Evolutionary conservation across 2,888 invertebrate species (phyloP).

Genomic region (Drosophila ochracea): DNA sequence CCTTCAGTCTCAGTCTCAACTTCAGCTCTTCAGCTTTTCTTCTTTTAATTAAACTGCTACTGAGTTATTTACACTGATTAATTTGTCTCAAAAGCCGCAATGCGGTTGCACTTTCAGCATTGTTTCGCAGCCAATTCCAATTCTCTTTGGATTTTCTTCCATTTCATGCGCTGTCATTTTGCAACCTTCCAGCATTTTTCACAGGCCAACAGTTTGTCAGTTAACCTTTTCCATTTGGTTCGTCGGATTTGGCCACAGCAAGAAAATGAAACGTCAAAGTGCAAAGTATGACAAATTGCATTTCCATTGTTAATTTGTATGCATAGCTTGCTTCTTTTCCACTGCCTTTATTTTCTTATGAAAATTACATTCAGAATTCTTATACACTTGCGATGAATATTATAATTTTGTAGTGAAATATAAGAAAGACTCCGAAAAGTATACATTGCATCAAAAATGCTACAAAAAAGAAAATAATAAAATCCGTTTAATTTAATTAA

Average conservation of each 20-base stretch:
- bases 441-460: neutral
- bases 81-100: conserved; percentile 34
- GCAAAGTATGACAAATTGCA: conserved; percentile 70
- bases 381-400: conserved; percentile 1
- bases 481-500: neutral
- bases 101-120: conserved; percentile 38
- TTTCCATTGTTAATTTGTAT: conserved; percentile 67
- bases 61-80: conserved; percentile 33
- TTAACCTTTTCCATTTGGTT: conserved; percentile 26
- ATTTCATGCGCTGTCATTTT: conserved; percentile 59
- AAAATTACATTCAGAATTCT: conserved; percentile 49
- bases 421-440: neutral
- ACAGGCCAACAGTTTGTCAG: conserved; percentile 33
- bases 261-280: conserved; percentile 72
- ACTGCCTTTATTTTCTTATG: conserved; percentile 4
- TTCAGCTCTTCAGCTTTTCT: neutral
- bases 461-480: neutral
- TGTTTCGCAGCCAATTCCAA: conserved; percentile 1
- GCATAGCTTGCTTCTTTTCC: conserved; percentile 33
- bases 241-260: conserved; percentile 14
- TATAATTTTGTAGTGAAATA: neutral
- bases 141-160: conserved; percentile 3
- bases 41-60: neutral
- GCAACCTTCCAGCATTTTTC: conserved; percentile 32
- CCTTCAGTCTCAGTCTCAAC: neutral